phyloP scores from a whole-genome alignment of 2,113 vertebrate species.

The Apteryx owenii region DNA sequence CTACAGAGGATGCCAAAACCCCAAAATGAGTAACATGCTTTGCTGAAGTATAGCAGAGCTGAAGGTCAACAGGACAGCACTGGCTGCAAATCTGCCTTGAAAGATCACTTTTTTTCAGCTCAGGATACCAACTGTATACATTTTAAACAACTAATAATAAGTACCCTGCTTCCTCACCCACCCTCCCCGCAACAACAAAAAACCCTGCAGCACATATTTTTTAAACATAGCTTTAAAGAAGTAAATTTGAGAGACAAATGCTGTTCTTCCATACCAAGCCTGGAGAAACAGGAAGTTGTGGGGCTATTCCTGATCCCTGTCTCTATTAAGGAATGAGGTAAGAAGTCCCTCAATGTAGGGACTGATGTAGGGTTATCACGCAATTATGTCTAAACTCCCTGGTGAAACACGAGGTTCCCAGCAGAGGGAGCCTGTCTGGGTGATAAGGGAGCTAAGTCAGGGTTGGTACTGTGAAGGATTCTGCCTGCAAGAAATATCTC shows the following conservation, averaged over 20 bases:
- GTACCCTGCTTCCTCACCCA: background rate
- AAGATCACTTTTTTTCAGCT: background rate
- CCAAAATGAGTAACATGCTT: background rate
- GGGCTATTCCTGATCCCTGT: background rate
- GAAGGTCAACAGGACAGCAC: background rate
- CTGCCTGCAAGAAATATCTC: background rate
- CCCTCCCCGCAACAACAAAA: rapidly evolving
- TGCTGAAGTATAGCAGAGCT: background rate
- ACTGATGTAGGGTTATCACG: background rate
- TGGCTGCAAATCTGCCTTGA: background rate
- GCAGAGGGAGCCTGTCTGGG: background rate
- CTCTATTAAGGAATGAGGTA: background rate
- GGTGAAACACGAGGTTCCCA: background rate
- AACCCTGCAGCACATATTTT: background rate
- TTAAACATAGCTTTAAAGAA: background rate
- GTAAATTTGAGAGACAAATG: background rate
- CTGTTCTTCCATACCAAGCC: background rate
- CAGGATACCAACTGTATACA: background rate
- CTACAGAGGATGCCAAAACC: background rate
- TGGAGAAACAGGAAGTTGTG: background rate
- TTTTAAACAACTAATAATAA: background rate
- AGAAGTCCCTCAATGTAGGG: background rate
- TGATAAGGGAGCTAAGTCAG: background rate
- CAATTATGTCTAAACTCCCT: background rate
- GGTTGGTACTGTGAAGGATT: background rate